phyloP scores from a whole-genome alignment of 2,113 vertebrate species.

The Gila orcuttii region DNA sequence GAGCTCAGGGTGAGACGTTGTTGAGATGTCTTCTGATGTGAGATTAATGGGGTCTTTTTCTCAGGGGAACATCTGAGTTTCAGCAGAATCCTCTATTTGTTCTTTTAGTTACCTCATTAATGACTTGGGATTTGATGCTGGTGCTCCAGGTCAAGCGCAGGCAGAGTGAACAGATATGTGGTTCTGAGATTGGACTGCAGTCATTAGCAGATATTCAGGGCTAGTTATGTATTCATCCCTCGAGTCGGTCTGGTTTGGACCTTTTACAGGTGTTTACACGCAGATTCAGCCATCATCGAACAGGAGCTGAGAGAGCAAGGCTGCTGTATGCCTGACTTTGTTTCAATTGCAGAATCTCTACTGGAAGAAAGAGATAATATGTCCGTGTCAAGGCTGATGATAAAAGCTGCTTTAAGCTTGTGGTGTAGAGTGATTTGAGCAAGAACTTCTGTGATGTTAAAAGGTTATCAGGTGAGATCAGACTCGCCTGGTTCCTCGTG shows the following conservation, averaged over 20 bases:
- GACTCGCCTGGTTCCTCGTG: background rate
- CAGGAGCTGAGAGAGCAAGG: background rate
- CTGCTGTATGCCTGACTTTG: background rate
- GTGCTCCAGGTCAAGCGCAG: background rate
- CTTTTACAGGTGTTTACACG: background rate
- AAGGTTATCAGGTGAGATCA: slow-evolving; percentile 17
- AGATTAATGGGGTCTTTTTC: background rate
- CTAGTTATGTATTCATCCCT: background rate
- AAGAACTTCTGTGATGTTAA: background rate
- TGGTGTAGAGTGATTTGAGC: background rate
- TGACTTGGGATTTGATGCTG: background rate
- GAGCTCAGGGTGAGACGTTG: background rate
- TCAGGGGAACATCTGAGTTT: background rate
- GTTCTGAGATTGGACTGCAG: background rate
- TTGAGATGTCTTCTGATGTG: background rate
- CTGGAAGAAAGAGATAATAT: background rate
- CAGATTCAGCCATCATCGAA: background rate
- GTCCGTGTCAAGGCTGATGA: background rate
- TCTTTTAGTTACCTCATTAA: background rate
- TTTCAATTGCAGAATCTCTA: background rate
- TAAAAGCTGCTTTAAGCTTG: background rate
- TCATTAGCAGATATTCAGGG: background rate
- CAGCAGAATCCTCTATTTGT: background rate
- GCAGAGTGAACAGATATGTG: background rate
- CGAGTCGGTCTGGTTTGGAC: background rate